phyloP scores from a whole-genome alignment of 2,113 vertebrate species.

The Callopanchax toddi region DNA sequence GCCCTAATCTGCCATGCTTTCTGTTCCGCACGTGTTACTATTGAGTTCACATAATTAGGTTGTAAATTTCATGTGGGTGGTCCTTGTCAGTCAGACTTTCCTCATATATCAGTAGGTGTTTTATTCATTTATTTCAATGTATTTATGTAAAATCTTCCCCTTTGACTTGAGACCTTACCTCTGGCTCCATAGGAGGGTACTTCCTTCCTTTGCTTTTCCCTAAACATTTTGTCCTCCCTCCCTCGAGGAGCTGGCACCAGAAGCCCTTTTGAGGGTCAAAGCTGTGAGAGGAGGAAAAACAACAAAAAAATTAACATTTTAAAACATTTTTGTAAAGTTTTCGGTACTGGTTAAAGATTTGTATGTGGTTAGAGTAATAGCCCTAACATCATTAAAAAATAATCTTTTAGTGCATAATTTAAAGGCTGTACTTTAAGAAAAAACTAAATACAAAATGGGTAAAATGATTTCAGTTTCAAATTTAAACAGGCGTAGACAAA shows the following conservation, averaged over 20 bases:
- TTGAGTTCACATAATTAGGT: conserved; percentile 36
- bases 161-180: conserved; percentile 77
- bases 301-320: background rate
- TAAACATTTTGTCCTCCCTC: conserved; percentile 95
- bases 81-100: conserved; percentile 36
- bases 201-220: conserved; percentile 96
- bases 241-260: conserved; percentile 96
- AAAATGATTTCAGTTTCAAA: no score
- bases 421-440: no score
- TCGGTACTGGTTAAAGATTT: background rate
- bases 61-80: conserved; percentile 4
- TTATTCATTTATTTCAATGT: conserved; percentile 21
- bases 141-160: background rate
- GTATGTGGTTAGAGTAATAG: background rate
- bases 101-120: conserved; percentile 12
- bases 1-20: conserved; percentile 14
- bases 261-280: conserved; percentile 98
- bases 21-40: conserved; percentile 35
- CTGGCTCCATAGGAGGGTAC: conserved; percentile 91
- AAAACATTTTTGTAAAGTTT: background rate
- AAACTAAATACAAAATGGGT: no score
- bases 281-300: conserved; percentile 67
- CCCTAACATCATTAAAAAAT: background rate
- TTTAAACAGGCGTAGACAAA: no score
- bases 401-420: no score